These are phyloP conservation scores for Acanthochromis polyacanthus DNA, from an alignment of 2,113 vertebrate genomes.

Conservation along the genomic window DNA sequence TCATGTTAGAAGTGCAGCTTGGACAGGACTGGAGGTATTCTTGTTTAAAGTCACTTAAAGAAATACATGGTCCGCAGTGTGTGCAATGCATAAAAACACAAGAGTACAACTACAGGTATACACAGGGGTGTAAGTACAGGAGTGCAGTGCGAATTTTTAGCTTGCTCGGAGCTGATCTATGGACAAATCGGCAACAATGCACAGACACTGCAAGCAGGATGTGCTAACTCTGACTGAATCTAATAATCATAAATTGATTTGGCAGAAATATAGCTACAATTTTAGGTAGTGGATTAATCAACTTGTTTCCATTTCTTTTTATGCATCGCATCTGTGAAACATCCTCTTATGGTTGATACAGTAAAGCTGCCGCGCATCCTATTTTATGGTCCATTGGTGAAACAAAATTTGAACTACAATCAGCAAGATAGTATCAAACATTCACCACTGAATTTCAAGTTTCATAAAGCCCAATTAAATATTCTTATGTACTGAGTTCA, in stretches of 20 bases:
- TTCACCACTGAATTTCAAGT: no score
- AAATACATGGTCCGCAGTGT: background rate
- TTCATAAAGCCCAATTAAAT: no score
- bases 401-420: background rate
- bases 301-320: no score
- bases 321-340: no score
- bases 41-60: background rate
- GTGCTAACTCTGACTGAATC: background rate
- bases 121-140: background rate
- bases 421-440: constrained; percentile 1
- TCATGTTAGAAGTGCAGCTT: constrained; percentile 24
- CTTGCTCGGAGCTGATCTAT: background rate
- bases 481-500: no score
- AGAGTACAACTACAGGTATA: no score
- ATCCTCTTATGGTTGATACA: no score
- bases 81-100: background rate
- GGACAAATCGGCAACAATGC: background rate
- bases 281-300: no score
- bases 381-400: background rate
- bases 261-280: background rate
- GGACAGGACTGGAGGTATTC: background rate
- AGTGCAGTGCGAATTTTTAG: background rate
- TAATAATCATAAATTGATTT: background rate
- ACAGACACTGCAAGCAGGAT: background rate
- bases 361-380: background rate